Conservation (phyloP, 2,797 vertebrate genomes). For the Muscicapa comitata region DNA sequence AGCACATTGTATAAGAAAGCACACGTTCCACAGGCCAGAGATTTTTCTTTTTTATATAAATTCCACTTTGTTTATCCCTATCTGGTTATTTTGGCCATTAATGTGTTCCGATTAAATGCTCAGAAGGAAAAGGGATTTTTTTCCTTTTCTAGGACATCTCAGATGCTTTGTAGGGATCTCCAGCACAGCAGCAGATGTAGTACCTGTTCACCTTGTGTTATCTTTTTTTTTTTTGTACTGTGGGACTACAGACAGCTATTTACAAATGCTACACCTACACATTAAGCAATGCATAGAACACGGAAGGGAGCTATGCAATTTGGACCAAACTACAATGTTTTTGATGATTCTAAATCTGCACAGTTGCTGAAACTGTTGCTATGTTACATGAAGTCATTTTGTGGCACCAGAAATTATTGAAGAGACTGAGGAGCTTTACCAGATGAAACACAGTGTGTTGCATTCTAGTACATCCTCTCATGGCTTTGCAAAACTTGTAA, state of each 20-base stretch:
- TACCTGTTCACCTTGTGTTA: not conserved
- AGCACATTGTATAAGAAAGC: not conserved
- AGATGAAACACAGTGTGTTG: not conserved
- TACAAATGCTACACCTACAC: not conserved
- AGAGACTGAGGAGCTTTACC: not conserved
- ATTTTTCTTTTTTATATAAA: not conserved
- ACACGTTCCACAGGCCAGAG: not conserved
- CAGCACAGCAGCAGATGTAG: not conserved
- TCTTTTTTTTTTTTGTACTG: not conserved
- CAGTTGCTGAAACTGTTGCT: constrained; percentile 22
- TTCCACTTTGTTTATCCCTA: not conserved
- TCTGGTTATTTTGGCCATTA: not conserved
- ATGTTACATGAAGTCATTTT: constrained; percentile 39
- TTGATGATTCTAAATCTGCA: not conserved
- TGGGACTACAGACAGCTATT: not conserved
- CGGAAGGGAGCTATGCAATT: not conserved
- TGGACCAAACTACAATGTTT: not conserved
- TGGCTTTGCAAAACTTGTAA: not conserved
- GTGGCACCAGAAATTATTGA: constrained; percentile 34
- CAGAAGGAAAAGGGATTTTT: not conserved
- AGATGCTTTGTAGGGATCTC: not conserved
- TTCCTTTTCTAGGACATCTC: not conserved
- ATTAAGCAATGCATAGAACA: not conserved
- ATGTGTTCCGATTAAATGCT: not conserved
- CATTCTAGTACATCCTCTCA: not conserved